Conservation (phyloP, 1,140 invertebrate species). For the Megathymus violae region DNA sequence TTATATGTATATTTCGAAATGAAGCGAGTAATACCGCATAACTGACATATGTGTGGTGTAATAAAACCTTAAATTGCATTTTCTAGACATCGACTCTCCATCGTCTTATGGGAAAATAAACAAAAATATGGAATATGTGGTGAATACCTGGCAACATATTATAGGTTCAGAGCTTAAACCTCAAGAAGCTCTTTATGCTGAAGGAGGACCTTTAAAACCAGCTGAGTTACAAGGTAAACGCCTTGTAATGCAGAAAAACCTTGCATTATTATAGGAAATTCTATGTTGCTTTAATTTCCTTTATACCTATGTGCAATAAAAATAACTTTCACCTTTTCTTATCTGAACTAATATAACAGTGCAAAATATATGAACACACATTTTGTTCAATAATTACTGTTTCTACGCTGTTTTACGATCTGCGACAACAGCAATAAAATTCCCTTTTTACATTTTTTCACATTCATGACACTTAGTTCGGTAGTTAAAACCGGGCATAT, state of each 20-base stretch:
- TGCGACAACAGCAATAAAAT: too few relatives aligned
- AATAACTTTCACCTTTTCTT: conserved; percentile 50
- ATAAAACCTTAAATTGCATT: too few relatives aligned
- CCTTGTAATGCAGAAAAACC: not conserved
- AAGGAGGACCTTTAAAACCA: conserved; percentile 70
- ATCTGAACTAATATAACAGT: conserved; percentile 34
- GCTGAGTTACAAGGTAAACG: conserved; percentile 65
- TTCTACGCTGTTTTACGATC: too few relatives aligned
- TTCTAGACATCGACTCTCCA: too few relatives aligned
- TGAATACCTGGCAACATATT: conserved; percentile 70
- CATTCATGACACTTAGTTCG: conserved; percentile 3
- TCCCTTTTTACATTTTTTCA: too few relatives aligned
- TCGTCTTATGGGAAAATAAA: conserved; percentile 55
- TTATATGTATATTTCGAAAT: too few relatives aligned
- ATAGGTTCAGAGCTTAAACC: conserved; percentile 64
- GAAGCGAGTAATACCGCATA: too few relatives aligned
- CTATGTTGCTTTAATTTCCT: conserved; percentile 63
- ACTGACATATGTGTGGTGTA: too few relatives aligned
- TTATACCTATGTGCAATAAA: conserved; percentile 56
- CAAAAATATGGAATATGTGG: conserved; percentile 74
- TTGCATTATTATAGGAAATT: conserved; percentile 44
- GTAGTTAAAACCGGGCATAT: conserved; percentile 45
- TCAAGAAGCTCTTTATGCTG: conserved; percentile 64
- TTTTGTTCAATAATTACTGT: not conserved
- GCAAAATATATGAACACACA: not conserved